These are phyloP conservation scores for Gymnopithys bicolor DNA, from an alignment of 2,797 vertebrate genomes.

Conservation along the genomic window DNA sequence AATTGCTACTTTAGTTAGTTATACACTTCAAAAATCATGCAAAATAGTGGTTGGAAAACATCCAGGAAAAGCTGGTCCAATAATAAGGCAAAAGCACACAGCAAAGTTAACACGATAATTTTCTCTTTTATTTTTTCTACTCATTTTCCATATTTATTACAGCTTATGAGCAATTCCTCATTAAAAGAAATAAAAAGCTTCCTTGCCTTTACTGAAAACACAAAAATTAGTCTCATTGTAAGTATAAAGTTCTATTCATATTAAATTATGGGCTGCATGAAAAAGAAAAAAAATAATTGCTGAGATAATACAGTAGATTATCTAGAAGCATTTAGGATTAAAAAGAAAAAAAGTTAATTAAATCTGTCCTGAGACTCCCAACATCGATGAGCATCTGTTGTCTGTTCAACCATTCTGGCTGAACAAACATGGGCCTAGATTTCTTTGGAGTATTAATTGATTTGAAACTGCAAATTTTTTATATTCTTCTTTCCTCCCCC, in stretches of 20 bases:
- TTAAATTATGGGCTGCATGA: not conserved
- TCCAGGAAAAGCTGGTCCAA: not conserved
- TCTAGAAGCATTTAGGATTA: slow-evolving; percentile 5
- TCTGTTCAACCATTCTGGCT: not conserved
- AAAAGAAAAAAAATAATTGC: not conserved
- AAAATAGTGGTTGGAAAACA: not conserved
- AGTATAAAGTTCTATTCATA: not conserved
- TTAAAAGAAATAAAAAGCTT: not conserved
- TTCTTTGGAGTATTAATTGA: slow-evolving; percentile 21
- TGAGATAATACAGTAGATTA: not conserved
- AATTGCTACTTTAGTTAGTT: not conserved
- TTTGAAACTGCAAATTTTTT: not conserved
- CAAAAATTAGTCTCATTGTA: not conserved
- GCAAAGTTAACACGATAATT: not conserved
- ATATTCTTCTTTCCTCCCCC: not conserved
- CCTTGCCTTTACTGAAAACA: not conserved
- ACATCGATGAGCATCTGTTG: slow-evolving; percentile 21
- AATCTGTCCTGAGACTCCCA: slow-evolving; percentile 12
- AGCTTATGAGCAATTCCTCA: not conserved
- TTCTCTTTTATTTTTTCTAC: not conserved
- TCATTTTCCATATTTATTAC: not conserved
- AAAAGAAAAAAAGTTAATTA: slow-evolving; percentile 8
- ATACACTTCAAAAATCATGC: not conserved
- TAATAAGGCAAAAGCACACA: not conserved
- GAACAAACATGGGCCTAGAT: not conserved